phyloP scores from a whole-genome alignment of 1,140 invertebrate species.

The Eulimnadia texana region DNA sequence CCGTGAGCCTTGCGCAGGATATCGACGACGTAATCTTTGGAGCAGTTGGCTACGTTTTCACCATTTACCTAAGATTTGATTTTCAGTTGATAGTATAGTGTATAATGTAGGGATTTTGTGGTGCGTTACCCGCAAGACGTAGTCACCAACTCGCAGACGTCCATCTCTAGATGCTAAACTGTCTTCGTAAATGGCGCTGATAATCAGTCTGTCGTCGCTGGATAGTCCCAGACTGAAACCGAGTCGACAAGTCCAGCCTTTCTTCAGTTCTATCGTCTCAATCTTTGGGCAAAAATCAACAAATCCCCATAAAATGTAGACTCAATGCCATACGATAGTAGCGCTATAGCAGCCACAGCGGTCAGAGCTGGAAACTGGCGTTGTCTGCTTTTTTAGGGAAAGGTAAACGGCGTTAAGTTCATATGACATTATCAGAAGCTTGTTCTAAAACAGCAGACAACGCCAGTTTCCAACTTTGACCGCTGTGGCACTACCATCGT shows the following conservation, averaged over 20 bases:
- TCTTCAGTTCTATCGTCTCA: constrained; percentile 61
- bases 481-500: too few relatives aligned
- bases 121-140: constrained; percentile 52
- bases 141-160: constrained; percentile 57
- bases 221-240: constrained; percentile 52
- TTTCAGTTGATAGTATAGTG: not conserved
- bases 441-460: too few relatives aligned
- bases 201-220: constrained; percentile 46
- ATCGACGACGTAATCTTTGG: constrained; percentile 62
- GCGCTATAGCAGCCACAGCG: too few relatives aligned
- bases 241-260: constrained; percentile 64
- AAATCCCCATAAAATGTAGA: not conserved
- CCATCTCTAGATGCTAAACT: constrained; percentile 71
- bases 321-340: too few relatives aligned
- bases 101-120: not conserved
- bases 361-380: too few relatives aligned
- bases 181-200: constrained; percentile 65
- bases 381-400: too few relatives aligned
- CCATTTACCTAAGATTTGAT: constrained; percentile 54
- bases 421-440: too few relatives aligned
- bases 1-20: constrained; percentile 61
- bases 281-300: constrained; percentile 33
- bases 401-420: too few relatives aligned
- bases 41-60: constrained; percentile 60
- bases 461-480: too few relatives aligned